Percentiles rank a stretch among this genome's conserved stretches.
Conservation (phyloP, 2,113 vertebrate species). For the Phaethornis superciliosus region DNA sequence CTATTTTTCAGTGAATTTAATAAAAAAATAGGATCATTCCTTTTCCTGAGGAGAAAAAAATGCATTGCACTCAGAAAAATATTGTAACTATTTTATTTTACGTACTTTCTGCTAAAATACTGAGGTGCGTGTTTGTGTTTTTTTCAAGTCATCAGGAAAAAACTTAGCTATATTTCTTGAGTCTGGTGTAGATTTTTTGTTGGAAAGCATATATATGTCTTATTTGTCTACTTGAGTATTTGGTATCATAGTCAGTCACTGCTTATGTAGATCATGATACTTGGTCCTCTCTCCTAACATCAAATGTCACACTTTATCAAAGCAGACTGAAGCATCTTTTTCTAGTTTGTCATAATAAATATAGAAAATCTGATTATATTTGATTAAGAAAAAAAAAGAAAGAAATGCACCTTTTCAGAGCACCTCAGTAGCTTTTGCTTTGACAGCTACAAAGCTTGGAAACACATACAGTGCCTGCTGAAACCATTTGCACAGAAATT, state of each 20-base stretch:
- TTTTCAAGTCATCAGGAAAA: neutral
- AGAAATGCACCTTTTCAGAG: neutral
- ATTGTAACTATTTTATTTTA: neutral
- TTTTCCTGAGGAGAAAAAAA: neutral
- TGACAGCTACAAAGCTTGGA: neutral
- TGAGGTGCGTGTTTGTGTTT: neutral
- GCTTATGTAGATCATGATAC: neutral
- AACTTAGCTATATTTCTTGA: neutral
- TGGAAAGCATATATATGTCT: neutral
- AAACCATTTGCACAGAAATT: neutral
- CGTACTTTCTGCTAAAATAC: neutral
- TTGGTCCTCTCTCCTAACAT: neutral
- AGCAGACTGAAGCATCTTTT: neutral
- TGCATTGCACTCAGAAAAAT: neutral
- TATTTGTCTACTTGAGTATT: slow-evolving; percentile 36
- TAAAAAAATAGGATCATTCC: neutral
- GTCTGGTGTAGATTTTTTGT: neutral
- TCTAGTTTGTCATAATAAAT: neutral
- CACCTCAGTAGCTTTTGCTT: neutral
- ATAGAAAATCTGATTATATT: neutral
- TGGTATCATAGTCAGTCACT: neutral
- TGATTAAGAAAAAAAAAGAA: neutral
- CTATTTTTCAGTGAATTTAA: neutral
- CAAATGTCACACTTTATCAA: neutral
- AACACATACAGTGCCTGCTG: neutral